Conservation (phyloP, 2,888 invertebrate species). For the Eustalomyia histrio region DNA sequence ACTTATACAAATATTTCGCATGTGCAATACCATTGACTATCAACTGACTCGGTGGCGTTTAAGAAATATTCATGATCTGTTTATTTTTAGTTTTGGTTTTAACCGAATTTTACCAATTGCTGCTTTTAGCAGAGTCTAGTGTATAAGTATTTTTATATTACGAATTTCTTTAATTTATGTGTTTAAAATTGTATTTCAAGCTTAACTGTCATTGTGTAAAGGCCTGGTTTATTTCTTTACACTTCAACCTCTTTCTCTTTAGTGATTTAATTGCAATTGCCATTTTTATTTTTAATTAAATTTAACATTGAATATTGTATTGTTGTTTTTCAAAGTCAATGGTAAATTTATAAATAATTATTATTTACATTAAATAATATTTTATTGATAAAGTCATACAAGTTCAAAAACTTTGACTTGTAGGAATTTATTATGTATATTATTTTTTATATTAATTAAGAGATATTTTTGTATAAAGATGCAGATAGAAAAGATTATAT, state of each 20-base stretch:
- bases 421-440: not conserved
- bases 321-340: slow-evolving; percentile 46
- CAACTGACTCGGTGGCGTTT: slow-evolving; percentile 15
- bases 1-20: slow-evolving; percentile 40
- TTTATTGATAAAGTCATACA: slow-evolving; percentile 37
- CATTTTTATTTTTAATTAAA: slow-evolving; percentile 39
- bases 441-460: not conserved
- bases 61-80: slow-evolving; percentile 25
- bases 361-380: slow-evolving; percentile 13
- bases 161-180: not conserved
- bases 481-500: not conserved
- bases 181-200: not conserved
- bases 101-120: slow-evolving; percentile 13
- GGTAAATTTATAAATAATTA: slow-evolving; percentile 36
- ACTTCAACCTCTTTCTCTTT: slow-evolving; percentile 10
- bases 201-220: not conserved
- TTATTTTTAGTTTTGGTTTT: slow-evolving; percentile 8
- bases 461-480: not conserved
- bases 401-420: slow-evolving; percentile 43
- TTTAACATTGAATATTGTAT: slow-evolving; percentile 42
- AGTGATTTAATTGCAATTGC: slow-evolving; percentile 24
- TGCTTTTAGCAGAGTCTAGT: not conserved
- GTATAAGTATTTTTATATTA: not conserved
- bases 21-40: slow-evolving; percentile 42
- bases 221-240: not conserved